A percentile compares a stretch with the other conserved stretches of the same genome.
Evolutionary conservation across 2,797 vertebrate species (phyloP).

Genomic region (Parauchenoglanis ngamensis): DNA sequence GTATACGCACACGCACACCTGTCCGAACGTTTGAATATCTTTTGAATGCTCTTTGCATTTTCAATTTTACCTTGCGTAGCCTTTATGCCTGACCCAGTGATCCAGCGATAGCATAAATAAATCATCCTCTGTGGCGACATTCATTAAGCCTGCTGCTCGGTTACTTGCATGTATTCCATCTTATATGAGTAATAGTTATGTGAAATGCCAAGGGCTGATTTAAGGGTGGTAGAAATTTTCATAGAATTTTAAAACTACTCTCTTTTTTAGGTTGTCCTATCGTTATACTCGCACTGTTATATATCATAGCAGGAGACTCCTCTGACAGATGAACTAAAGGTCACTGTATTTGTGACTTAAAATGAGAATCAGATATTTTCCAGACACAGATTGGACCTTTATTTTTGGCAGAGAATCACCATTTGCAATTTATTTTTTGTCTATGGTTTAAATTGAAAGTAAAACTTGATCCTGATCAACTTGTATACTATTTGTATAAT

Average conservation of each 20-base stretch:
- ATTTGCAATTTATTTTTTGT: not conserved
- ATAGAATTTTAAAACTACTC: not conserved
- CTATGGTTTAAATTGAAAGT: not conserved
- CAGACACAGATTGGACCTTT: not conserved
- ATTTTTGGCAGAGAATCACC: not conserved
- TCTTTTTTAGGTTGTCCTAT: conserved; percentile 18
- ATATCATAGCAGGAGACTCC: conserved; percentile 5
- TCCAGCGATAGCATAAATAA: conserved; percentile 37
- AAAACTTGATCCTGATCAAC: not conserved
- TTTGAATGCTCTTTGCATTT: conserved; percentile 20
- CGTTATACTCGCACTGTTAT: conserved; percentile 21
- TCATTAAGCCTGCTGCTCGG: conserved; percentile 25
- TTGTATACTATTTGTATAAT: not conserved
- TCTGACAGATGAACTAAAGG: conserved; percentile 24
- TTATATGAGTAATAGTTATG: conserved; percentile 10
- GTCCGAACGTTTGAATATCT: not conserved
- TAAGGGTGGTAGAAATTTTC: not conserved
- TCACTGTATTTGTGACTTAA: conserved; percentile 7
- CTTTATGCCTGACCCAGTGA: conserved; percentile 29
- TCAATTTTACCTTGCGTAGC: conserved; percentile 1
- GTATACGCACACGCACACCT: not conserved
- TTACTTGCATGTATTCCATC: conserved; percentile 24
- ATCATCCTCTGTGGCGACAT: conserved; percentile 33
- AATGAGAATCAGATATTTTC: not conserved
- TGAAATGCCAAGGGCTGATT: conserved; percentile 26